Percentiles rank a stretch among this genome's conserved stretches.
phyloP scores from a whole-genome alignment of 2,888 invertebrate species.

The Cistogaster globosa region DNA sequence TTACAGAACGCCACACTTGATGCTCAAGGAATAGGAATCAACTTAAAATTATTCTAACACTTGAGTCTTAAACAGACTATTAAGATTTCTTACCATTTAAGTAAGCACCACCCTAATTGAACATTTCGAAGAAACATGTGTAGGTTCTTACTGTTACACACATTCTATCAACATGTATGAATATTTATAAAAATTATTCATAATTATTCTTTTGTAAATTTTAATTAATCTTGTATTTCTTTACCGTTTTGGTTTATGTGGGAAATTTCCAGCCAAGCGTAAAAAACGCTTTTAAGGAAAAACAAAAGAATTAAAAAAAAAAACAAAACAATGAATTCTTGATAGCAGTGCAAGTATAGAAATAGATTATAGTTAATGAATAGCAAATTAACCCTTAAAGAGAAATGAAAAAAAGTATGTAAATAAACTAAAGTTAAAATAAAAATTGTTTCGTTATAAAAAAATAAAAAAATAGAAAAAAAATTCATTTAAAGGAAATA shows the following conservation, averaged over 20 bases:
- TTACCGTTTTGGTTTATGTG: conserved; percentile 53
- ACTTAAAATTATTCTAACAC: no score
- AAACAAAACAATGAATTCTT: conserved; percentile 13
- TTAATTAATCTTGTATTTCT: conserved; percentile 42
- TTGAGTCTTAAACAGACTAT: no score
- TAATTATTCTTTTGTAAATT: conserved; percentile 28
- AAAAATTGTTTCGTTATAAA: not conserved
- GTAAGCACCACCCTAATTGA: conserved; percentile 9
- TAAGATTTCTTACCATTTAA: no score
- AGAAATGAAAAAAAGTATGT: not conserved
- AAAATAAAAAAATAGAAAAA: conserved; percentile 14
- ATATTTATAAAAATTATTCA: conserved; percentile 9
- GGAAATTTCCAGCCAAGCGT: conserved; percentile 60
- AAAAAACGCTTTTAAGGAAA: conserved; percentile 36
- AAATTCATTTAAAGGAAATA: not conserved
- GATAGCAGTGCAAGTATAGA: not conserved
- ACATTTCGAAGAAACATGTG: not conserved
- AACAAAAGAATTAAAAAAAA: conserved; percentile 21
- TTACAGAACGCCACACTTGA: no score
- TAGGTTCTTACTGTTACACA: not conserved
- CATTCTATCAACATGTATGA: conserved; percentile 3
- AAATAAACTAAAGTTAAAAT: not conserved
- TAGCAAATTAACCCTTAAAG: conserved; percentile 33
- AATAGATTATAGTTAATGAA: conserved; percentile 14
- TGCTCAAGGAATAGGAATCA: no score